Conservation (phyloP, 2,888 invertebrate genomes). For the Tortricodes alternella region DNA sequence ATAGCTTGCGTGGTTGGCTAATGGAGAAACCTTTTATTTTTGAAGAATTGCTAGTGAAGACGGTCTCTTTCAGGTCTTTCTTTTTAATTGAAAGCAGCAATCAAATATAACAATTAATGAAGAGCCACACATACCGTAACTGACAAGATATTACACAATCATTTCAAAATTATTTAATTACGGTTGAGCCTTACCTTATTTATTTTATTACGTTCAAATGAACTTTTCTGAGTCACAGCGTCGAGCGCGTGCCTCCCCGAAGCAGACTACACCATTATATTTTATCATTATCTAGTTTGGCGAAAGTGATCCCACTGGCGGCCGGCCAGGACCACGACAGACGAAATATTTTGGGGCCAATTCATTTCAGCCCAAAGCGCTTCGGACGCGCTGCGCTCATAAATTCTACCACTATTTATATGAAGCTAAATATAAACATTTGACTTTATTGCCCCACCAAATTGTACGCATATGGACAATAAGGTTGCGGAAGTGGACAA, state of each 20-base stretch:
- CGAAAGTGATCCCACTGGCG: conserved; percentile 79
- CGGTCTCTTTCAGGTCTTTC: too few relatives aligned
- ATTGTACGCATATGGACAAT: conserved; percentile 46
- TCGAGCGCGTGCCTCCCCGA: conserved; percentile 36
- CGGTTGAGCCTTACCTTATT: background rate
- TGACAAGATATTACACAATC: conserved; percentile 25
- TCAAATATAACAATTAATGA: too few relatives aligned
- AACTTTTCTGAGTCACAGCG: conserved; percentile 48
- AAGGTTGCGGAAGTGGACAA: conserved; percentile 51
- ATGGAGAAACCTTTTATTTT: too few relatives aligned
- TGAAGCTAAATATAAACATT: conserved; percentile 66
- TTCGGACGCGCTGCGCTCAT: conserved; percentile 53
- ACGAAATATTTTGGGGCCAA: conserved; percentile 76
- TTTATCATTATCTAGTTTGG: conserved; percentile 62
- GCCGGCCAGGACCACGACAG: conserved; percentile 69
- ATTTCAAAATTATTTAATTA: conserved; percentile 21
- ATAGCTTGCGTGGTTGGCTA: background rate
- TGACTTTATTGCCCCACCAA: conserved; percentile 58
- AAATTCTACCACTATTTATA: conserved; percentile 72
- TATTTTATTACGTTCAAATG: conserved; percentile 7
- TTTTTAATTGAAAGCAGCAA: too few relatives aligned
- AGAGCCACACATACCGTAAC: conserved; percentile 4
- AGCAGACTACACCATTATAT: conserved; percentile 59
- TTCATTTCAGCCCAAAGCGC: conserved; percentile 64
- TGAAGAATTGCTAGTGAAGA: too few relatives aligned